Conservation (phyloP, 2,113 vertebrate genomes). For the Mormyrus iriodes region DNA sequence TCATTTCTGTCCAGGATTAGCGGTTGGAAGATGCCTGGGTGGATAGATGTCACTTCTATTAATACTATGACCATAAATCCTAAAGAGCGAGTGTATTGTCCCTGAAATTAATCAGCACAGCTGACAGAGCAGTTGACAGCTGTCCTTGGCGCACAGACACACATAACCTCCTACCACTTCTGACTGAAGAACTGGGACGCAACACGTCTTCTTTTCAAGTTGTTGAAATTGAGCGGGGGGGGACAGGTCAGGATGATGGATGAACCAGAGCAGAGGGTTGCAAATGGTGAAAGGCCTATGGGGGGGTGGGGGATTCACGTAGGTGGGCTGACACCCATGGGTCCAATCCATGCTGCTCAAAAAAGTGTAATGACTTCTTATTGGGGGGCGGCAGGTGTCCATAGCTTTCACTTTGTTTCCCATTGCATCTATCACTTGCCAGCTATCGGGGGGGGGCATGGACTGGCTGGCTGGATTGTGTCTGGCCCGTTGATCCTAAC, state of each 20-base stretch:
- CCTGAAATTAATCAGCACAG: neutral
- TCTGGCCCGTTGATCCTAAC: neutral
- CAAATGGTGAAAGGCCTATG: neutral
- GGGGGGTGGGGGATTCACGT: neutral
- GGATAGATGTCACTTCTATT: neutral
- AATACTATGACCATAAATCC: neutral
- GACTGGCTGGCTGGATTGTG: neutral
- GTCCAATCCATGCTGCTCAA: neutral
- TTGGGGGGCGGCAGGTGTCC: neutral
- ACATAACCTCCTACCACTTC: neutral
- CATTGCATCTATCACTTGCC: neutral
- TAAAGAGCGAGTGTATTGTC: neutral
- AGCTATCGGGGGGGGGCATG: neutral
- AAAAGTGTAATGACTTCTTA: neutral
- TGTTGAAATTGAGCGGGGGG: neutral
- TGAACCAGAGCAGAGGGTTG: neutral
- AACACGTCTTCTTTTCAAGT: neutral
- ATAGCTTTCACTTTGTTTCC: neutral
- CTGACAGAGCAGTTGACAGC: neutral
- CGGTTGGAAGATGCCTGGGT: neutral
- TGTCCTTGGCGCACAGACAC: neutral
- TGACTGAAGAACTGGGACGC: neutral
- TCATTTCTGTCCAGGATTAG: neutral
- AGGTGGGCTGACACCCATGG: neutral
- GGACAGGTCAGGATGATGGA: neutral